These are phyloP conservation scores for Hiodon alosoides DNA, from an alignment of 2,113 vertebrate species.

Conservation along the genomic window DNA sequence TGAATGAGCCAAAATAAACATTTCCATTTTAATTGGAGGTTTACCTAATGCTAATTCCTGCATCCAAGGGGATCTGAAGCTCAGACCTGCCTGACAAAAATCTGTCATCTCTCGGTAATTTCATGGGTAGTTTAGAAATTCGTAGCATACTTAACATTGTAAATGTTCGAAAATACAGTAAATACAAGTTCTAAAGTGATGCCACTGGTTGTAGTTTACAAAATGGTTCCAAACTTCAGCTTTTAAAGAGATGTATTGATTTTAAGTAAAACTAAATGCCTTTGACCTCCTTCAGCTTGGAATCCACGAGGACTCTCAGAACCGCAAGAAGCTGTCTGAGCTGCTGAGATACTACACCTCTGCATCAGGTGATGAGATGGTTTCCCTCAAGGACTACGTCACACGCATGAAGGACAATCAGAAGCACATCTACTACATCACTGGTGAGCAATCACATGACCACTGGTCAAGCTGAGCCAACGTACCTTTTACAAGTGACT, in stretches of 20 bases:
- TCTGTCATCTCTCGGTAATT: too few relatives aligned
- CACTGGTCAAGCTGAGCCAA: background rate
- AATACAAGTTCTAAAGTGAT: background rate
- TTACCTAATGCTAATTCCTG: too few relatives aligned
- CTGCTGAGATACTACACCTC: conserved; percentile 37
- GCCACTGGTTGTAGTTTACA: too few relatives aligned
- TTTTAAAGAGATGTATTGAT: too few relatives aligned
- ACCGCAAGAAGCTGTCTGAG: conserved; percentile 39
- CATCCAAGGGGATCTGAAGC: too few relatives aligned
- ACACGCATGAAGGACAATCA: conserved; percentile 39
- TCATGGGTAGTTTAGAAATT: too few relatives aligned
- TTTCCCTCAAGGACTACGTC: conserved; percentile 38
- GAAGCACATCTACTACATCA: conserved; percentile 42
- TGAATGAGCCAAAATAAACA: too few relatives aligned
- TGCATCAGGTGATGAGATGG: conserved; percentile 35
- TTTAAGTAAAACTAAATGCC: too few relatives aligned
- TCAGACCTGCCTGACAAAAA: too few relatives aligned
- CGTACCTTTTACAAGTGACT: background rate
- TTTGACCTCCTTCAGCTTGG: conserved; percentile 28
- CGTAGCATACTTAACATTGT: background rate
- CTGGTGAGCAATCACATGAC: conserved; percentile 24
- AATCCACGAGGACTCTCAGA: conserved; percentile 42
- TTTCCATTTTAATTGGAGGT: background rate
- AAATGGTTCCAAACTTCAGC: too few relatives aligned
- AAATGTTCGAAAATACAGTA: background rate